Evolutionary conservation across 1,140 invertebrate species (phyloP).

Genomic region (Chlorops oryzae): DNA sequence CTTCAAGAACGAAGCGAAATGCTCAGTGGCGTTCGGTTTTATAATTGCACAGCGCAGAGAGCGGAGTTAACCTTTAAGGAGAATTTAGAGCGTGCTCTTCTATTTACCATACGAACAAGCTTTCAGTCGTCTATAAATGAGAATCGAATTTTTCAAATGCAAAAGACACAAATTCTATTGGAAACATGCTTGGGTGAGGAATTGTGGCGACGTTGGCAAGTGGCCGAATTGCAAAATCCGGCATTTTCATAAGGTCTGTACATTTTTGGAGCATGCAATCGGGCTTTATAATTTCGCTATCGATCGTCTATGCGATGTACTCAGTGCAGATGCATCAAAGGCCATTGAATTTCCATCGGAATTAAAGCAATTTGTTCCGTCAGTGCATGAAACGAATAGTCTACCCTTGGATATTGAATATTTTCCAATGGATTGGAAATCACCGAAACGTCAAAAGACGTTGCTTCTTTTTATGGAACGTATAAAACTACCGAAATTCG

Average conservation of each 20-base stretch:
- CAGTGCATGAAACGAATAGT: conserved; percentile 21
- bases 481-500: conserved; percentile 23
- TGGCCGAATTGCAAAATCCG: conserved; percentile 49
- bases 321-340: conserved; percentile 52
- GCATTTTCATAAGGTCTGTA: conserved; percentile 48
- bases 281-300: conserved; percentile 61
- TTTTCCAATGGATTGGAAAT: conserved; percentile 53
- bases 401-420: conserved; percentile 52
- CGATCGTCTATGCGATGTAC: conserved; percentile 54
- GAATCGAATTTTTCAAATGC: too few relatives aligned
- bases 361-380: conserved; percentile 49
- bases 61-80: too few relatives aligned
- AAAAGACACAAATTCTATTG: conserved; percentile 22
- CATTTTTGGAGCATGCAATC: conserved; percentile 55
- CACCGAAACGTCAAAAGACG: neutral
- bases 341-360: conserved; percentile 52
- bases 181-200: conserved; percentile 49
- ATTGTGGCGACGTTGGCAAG: conserved; percentile 58
- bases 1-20: too few relatives aligned
- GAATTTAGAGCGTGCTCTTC: too few relatives aligned
- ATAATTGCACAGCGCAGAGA: too few relatives aligned
- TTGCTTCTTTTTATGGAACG: conserved; percentile 23
- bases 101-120: too few relatives aligned
- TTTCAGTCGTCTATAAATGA: too few relatives aligned
- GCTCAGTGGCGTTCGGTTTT: too few relatives aligned